These are phyloP conservation scores for Scomber japonicus DNA, from an alignment of 2,113 vertebrate species.

Conservation along the genomic window DNA sequence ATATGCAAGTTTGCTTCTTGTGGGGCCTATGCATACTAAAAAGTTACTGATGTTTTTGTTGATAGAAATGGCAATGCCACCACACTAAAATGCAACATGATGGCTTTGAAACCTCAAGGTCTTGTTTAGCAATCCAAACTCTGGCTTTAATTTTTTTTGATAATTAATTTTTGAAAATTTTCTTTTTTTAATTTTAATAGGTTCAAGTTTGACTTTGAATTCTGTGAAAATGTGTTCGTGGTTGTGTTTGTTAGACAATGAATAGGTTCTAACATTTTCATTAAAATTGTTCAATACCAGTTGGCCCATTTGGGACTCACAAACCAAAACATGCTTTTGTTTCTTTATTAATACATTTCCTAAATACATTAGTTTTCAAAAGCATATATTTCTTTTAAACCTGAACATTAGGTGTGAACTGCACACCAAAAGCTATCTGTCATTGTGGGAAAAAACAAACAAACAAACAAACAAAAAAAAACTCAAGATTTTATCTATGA, in stretches of 20 bases:
- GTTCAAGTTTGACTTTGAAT: neutral
- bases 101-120: no score
- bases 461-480: neutral
- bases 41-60: no score
- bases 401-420: conserved; percentile 15
- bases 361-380: no score
- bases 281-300: neutral
- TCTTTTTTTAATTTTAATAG: neutral
- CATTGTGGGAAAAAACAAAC: conserved; percentile 39
- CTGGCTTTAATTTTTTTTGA: no score
- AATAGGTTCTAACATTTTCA: neutral
- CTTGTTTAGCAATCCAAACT: no score
- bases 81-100: no score
- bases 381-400: conserved; percentile 37
- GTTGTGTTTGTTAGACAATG: neutral
- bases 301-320: neutral
- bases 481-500: conserved; percentile 65
- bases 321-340: neutral
- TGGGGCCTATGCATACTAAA: no score
- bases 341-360: no score
- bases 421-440: conserved; percentile 29
- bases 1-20: no score
- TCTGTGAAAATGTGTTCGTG: no score
- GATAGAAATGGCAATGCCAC: no score
- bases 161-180: no score